Conservation (phyloP, 2,113 vertebrate species). For the Pteropus alecto region DNA sequence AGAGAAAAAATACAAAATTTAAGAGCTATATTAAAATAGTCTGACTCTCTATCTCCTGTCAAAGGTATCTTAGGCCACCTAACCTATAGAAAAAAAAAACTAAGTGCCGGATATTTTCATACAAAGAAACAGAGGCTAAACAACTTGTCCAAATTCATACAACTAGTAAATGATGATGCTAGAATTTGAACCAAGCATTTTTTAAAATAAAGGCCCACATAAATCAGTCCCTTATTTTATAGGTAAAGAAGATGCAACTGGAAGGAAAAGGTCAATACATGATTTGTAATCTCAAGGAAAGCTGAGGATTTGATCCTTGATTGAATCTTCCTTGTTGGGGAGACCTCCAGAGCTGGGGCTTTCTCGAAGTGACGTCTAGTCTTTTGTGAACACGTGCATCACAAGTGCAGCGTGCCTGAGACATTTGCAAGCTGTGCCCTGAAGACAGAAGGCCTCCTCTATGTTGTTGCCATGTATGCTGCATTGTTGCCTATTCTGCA, state of each 20-base stretch:
- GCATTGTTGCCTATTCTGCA: not conserved
- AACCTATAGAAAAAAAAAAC: not conserved
- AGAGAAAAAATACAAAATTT: not conserved
- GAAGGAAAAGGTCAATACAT: not conserved
- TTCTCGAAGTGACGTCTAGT: not conserved
- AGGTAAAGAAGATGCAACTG: not conserved
- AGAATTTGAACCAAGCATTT: not conserved
- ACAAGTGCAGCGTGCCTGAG: not conserved
- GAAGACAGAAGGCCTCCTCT: not conserved
- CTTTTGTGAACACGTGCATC: not conserved
- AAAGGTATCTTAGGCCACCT: not conserved
- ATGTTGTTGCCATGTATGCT: not conserved
- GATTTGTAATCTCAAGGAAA: not conserved
- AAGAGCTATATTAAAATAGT: conserved; percentile 7
- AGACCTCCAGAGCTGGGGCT: not conserved
- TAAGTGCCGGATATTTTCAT: not conserved
- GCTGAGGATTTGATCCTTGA: not conserved
- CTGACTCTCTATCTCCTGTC: not conserved
- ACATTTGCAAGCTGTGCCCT: not conserved
- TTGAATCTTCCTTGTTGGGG: not conserved
- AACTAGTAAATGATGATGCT: not conserved
- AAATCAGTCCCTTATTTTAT: not conserved
- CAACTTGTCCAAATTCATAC: not conserved
- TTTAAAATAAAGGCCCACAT: not conserved
- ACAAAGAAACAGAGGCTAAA: not conserved